Conservation (phyloP, 2,113 vertebrate species). For the Lontra canadensis region DNA sequence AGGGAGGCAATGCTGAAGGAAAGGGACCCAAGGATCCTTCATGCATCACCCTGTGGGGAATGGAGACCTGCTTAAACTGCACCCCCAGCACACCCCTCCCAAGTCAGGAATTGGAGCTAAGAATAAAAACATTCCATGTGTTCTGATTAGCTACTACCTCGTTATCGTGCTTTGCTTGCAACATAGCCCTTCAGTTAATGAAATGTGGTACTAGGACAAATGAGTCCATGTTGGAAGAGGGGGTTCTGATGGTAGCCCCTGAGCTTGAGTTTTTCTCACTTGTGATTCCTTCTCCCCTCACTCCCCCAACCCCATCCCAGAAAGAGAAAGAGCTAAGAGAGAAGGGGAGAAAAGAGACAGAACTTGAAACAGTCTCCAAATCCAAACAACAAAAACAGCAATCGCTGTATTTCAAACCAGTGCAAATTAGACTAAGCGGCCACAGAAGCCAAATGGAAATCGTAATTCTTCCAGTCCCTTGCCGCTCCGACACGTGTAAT, state of each 20-base stretch:
- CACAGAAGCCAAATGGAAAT: conserved; percentile 84
- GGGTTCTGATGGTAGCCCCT: neutral
- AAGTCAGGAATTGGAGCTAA: conserved; percentile 56
- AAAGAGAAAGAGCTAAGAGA: conserved; percentile 47
- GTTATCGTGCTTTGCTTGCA: conserved; percentile 60
- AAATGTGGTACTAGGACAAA: conserved; percentile 72
- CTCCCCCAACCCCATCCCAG: neutral
- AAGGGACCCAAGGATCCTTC: neutral
- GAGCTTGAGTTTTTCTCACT: neutral
- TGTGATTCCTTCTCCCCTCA: neutral
- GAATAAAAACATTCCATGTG: conserved; percentile 60
- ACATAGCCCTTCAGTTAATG: conserved; percentile 66
- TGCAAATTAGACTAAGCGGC: conserved; percentile 83
- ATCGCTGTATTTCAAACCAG: conserved; percentile 80
- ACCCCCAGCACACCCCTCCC: neutral
- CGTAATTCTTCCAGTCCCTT: conserved; percentile 82
- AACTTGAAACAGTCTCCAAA: conserved; percentile 64
- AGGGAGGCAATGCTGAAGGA: no score
- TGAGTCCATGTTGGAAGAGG: neutral
- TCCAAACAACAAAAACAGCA: conserved; percentile 72
- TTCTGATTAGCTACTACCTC: conserved; percentile 74
- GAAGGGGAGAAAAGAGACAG: conserved; percentile 57
- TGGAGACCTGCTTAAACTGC: neutral
- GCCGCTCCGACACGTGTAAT: conserved; percentile 82
- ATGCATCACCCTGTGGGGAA: neutral